Evolutionary conservation across 2,888 invertebrate species (phyloP), one percentile per base, ranked within the genome.

Genomic region (Cenopis cana): DNA sequence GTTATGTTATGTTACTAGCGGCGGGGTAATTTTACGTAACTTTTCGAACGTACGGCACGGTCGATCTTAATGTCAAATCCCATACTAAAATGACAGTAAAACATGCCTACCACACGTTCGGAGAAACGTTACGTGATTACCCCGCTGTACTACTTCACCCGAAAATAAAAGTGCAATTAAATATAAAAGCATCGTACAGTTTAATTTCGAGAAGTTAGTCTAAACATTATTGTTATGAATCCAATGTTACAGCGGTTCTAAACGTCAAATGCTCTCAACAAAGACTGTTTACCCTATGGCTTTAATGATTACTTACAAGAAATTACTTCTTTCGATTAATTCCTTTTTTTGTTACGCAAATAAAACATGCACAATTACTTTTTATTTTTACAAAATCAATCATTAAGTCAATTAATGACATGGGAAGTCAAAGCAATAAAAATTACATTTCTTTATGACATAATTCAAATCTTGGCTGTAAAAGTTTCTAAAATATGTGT

Each of bases 221-320:
- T 18, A 50, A 36, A 62, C 62, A 62, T 36, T 50, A 46, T n/a
- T 29, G 33, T 33, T 36, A 62, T 20, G 20, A 18, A 62, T 62
- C 62, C 33, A 50, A 18, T 14, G n/a, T 50, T 49, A 62, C 8
- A 24, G 62, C 62, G 2, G 61, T 17, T 50, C 50, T 62, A 62
- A 62, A 62, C 9, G 62, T 62, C 62, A 50, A 18, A 62, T 33
- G 62, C 62, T 62, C 50, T 62, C 18, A 33, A 46, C 46, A 17
- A 50, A 18, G 36, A 33, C 14, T 52, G 62, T 52, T 50, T 36
- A 52, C 50, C 62, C 17, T 20, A 18, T 12, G 52, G 12, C 20
- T 52, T 52, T 52, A 59, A 62, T 20, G 8, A 17, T 36, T 52
- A 14, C 18, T 36, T 52, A 14, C 18, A 52, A 50, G 14, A n/a